A percentile compares a stretch with the other conserved stretches of the same genome.
phyloP scores from a whole-genome alignment of 2,888 invertebrate genomes.

The Pandemis cinnamomeana region DNA sequence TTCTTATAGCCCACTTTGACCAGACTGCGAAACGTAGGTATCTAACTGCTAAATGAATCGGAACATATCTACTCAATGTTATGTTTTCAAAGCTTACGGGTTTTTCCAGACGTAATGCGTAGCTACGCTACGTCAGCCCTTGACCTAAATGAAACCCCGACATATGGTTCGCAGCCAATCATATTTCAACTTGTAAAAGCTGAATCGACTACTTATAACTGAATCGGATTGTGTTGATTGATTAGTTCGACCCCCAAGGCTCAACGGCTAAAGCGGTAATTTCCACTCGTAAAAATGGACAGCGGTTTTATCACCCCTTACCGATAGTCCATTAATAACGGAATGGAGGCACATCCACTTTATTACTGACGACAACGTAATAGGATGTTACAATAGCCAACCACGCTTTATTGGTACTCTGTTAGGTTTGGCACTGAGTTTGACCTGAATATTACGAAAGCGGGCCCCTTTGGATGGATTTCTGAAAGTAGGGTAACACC shows the following conservation, averaged over 20 bases:
- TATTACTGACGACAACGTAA: constrained; percentile 31
- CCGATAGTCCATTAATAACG: constrained; percentile 47
- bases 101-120: neutral
- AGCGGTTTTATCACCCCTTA: constrained; percentile 45
- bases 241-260: constrained; percentile 29
- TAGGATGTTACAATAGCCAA: constrained; percentile 20
- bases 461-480: neutral
- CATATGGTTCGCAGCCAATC: constrained; percentile 16
- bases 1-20: too few species aligned
- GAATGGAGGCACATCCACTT: constrained; percentile 48
- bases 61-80: neutral
- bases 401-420: constrained; percentile 20
- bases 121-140: neutral
- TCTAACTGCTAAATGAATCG: too few species aligned
- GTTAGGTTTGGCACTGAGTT: constrained; percentile 1
- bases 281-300: constrained; percentile 41
- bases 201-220: constrained; percentile 3
- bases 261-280: constrained; percentile 27
- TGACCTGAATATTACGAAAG: constrained; percentile 4
- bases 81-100: neutral
- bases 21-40: too few species aligned
- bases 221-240: constrained; percentile 33
- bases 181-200: constrained; percentile 15
- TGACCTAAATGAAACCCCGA: neutral
- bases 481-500: constrained; percentile 2